Evolutionary conservation across 2,797 vertebrate genomes (phyloP), one percentile per base, ranked within the genome.

Genomic region (Clarias laeviceps): DNA sequence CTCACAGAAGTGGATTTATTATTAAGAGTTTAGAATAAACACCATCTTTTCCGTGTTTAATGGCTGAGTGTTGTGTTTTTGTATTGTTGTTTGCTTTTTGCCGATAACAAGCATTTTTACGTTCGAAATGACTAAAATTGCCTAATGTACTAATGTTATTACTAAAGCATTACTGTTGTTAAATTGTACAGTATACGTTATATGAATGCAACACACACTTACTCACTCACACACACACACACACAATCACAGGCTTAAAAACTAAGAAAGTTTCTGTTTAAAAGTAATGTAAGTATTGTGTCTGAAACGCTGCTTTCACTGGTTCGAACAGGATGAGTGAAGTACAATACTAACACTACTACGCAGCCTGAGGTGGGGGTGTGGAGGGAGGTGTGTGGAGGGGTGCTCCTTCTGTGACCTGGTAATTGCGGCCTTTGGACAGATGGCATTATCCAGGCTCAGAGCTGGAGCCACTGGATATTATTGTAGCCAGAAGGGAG

Each of bases 391-490:
- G 91, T 93, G 95, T 95, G 95, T 95, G 95, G 94, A 94, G 94
- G 85, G 83, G 82, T 70, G 81, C 95, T 96, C 95, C 22, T 68
- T 72, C 96, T 96, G 96, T 96, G 96, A 96, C 95, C 95, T 45
- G 94, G 94, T 97, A 96, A 97, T 96, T 96, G 95, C 93, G 94
- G 94, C 94, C 92, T 95, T 94, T 94, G 96, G 96, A 97, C 96
- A 97, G 96, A 97, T 97, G 95, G 95, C 92, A 97, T 97, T 97
- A 96, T 95, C 95, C 96, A 97, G 96, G 95, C 96, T 95, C 96
- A 93, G 84, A 88, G 93, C 94, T 96, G 96, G 96, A 97, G 96
- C 96, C 96, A 97, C 95, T 96, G 96, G 94, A 95, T 96, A 96
- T 96, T 96, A 96, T 95, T 96, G 95, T 95, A 96, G 95, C 94